Base-by-base conservation (phyloP, 1,140 invertebrate genomes). In the Monochamus saltuarius region DNA sequence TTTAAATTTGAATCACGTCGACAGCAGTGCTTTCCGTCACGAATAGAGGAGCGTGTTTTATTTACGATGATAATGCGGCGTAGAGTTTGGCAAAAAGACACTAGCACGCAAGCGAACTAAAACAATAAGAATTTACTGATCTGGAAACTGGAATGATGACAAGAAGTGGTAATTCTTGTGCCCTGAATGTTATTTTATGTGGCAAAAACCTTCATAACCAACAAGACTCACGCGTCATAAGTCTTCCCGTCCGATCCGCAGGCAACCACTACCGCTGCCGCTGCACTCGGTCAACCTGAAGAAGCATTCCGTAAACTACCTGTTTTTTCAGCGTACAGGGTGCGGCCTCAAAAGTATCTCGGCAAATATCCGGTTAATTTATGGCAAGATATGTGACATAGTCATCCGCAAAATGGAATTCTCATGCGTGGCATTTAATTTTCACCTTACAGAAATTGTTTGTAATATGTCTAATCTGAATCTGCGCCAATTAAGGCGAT, bases 151-250 rank as follows among this genome's bases (percentile, higher is more conserved):
- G 65, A 67, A 64, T 64, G 58, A 58, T 56, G 45, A 57, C 61
- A 67, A 67, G 61, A 64, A 67, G 61, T 64, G 61, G 61, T 67
- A 67, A 67, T 67, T 67, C 65, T 59, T 64, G 54, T 64, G 37
- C 56, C 49, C 47, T 55, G 54, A 62, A 62, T 66, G 64, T 49
- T 54, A 62, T 62, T 65, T 62, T 53, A 56, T 59, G 47, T 36
- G 19, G 50, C 57, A 66, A 63, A 66, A 66, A 66, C 61, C 56
- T 36, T 51, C 64, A 63, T 66, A 62, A 56, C 58, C 52, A 39
- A 62, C 55, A 53, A 39, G 52, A 47, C 34, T 62, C 46, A 45
- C 64, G 61, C 64, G 47, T 66, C 62, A 47, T 64, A 59, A 64
- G 56, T 64, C 62, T 45, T 56, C 45, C 53, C 43, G 22, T 29